Conservation (phyloP, 64 coral and sea anemone species). For the Stichodactyla mertensii region DNA sequence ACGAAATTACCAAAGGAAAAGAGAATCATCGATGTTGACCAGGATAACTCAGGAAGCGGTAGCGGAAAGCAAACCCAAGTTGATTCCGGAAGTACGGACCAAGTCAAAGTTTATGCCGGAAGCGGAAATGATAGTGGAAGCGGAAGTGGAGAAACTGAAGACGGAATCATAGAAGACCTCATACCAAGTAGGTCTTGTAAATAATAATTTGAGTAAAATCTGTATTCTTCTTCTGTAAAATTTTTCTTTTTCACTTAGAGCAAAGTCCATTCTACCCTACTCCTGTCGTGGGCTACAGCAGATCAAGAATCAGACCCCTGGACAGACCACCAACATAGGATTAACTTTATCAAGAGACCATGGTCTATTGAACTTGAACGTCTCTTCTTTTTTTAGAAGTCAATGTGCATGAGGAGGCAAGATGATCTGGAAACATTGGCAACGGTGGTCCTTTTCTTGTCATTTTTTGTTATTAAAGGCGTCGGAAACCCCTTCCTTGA, state of each 20-base stretch:
- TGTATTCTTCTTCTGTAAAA: constrained; percentile 42
- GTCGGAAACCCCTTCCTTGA: no score
- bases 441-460: no score
- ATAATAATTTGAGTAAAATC: constrained; percentile 12
- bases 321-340: not conserved
- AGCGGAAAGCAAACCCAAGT: not conserved
- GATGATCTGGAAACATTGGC: no score
- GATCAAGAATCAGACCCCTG: not conserved
- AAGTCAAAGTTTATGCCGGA: not conserved
- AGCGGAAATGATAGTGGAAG: not conserved
- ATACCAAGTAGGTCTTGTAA: constrained; percentile 1
- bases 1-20: not conserved
- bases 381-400: no score
- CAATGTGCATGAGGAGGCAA: no score
- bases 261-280: not conserved
- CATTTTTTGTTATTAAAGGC: no score
- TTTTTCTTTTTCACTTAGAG: constrained; percentile 29
- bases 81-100: not conserved
- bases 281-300: not conserved
- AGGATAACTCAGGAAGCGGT: not conserved
- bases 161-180: not conserved
- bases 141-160: constrained; percentile 20
- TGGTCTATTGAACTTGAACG: no score
- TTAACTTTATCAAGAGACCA: not conserved
- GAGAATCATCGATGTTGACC: constrained; percentile 1